These are phyloP conservation scores for Cassiopea xamachana DNA, from an alignment of 30 jellyfish, hydroid and myxozoan species.

Conservation along the genomic window DNA sequence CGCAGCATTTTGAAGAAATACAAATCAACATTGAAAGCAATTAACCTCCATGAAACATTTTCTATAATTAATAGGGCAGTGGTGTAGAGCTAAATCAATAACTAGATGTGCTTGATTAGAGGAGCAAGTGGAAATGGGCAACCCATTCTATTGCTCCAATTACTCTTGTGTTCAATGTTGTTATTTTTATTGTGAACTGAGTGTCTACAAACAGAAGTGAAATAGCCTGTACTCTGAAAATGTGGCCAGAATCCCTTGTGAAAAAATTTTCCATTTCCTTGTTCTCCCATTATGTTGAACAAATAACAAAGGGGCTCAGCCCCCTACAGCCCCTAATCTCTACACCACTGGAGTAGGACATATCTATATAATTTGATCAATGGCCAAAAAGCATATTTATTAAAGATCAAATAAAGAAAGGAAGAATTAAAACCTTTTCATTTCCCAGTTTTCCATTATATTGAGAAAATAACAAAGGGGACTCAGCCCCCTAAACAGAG, in stretches of 20 bases:
- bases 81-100: not conserved
- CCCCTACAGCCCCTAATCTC: not conserved
- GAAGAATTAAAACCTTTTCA: not conserved
- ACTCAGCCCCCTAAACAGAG: too few species aligned
- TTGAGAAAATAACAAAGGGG: too few species aligned
- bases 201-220: not conserved
- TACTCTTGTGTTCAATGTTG: not conserved
- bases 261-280: not conserved
- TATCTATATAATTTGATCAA: not conserved
- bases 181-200: not conserved
- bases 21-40: not conserved
- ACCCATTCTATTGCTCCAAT: not conserved
- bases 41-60: not conserved
- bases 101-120: not conserved
- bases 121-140: not conserved
- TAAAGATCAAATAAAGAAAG: not conserved
- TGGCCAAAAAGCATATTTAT: not conserved
- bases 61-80: too few species aligned
- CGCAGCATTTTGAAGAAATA: not conserved
- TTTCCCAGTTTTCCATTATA: not conserved
- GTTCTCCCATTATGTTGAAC: not conserved
- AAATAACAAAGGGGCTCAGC: not conserved
- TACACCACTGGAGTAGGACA: not conserved
- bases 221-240: not conserved
- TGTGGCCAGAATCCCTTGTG: not conserved